Conservation (phyloP, 2,797 vertebrate genomes). For the Cynodonichthys magdalenae region DNA sequence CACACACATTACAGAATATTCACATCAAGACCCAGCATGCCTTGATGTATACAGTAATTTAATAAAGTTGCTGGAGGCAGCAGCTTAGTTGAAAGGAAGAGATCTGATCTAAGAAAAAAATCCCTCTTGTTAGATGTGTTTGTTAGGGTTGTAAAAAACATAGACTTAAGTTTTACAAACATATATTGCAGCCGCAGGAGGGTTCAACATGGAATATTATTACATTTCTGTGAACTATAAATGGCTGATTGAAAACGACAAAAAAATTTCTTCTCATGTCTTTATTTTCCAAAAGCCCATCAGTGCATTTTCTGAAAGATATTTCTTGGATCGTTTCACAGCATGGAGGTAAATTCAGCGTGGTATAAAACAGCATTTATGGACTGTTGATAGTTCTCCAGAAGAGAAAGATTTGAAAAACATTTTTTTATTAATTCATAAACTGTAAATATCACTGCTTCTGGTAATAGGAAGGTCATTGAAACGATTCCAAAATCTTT, state of each 20-base stretch:
- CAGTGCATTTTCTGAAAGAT: not conserved
- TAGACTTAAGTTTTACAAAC: constrained; percentile 32
- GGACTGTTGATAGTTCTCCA: not conserved
- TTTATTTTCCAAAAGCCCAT: too few species aligned
- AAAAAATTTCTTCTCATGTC: not conserved
- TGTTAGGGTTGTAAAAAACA: not conserved
- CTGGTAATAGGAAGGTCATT: too few species aligned
- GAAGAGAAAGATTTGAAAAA: not conserved
- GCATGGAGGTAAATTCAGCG: not conserved
- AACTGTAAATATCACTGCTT: not conserved
- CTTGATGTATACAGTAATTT: constrained; percentile 55
- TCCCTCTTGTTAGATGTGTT: constrained; percentile 35
- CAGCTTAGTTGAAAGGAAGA: constrained; percentile 54
- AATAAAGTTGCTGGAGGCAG: constrained; percentile 49
- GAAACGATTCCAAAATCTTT: too few species aligned
- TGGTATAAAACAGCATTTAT: not conserved
- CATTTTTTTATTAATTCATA: not conserved
- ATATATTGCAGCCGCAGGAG: not conserved
- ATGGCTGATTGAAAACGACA: not conserved
- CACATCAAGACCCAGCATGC: constrained; percentile 50
- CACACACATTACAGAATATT: constrained; percentile 24
- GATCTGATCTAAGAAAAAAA: constrained; percentile 44
- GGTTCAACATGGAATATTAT: not conserved
- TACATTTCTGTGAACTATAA: not conserved
- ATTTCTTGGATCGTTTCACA: not conserved